Evolutionary conservation across 2,888 invertebrate genomes (phyloP).

Genomic region (Lepidocyrtinus sp.): DNA sequence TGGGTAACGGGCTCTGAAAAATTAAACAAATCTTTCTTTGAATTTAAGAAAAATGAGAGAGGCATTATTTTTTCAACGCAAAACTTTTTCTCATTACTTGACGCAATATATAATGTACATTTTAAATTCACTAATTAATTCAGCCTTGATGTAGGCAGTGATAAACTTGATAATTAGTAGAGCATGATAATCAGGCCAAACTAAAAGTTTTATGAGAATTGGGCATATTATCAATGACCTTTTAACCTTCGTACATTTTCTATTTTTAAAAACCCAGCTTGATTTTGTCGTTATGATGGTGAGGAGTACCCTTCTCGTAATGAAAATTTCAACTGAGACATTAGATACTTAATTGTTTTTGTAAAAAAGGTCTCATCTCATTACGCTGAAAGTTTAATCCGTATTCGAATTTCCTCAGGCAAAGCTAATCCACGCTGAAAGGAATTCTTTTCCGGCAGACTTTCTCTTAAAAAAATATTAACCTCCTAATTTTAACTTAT

Average conservation of each 20-base stretch:
- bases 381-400: too few species aligned
- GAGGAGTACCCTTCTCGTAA: too few species aligned
- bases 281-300: too few species aligned
- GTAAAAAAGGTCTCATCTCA: too few species aligned
- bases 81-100: background rate
- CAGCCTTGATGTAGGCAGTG: background rate
- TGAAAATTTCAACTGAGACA: too few species aligned
- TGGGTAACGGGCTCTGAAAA: constrained; percentile 69
- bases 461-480: too few species aligned
- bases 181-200: background rate
- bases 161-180: background rate
- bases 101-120: background rate
- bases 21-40: constrained; percentile 24
- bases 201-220: background rate
- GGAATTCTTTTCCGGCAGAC: too few species aligned
- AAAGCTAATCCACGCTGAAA: too few species aligned
- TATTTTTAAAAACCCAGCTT: background rate
- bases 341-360: too few species aligned
- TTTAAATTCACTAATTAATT: background rate
- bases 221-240: background rate
- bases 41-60: background rate
- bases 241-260: background rate
- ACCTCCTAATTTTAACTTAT: too few species aligned
- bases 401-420: too few species aligned
- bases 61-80: background rate